Evolutionary conservation across 2,888 invertebrate genomes (phyloP), one percentile per base, ranked within the genome.

Genomic region (Campoplex nolae): DNA sequence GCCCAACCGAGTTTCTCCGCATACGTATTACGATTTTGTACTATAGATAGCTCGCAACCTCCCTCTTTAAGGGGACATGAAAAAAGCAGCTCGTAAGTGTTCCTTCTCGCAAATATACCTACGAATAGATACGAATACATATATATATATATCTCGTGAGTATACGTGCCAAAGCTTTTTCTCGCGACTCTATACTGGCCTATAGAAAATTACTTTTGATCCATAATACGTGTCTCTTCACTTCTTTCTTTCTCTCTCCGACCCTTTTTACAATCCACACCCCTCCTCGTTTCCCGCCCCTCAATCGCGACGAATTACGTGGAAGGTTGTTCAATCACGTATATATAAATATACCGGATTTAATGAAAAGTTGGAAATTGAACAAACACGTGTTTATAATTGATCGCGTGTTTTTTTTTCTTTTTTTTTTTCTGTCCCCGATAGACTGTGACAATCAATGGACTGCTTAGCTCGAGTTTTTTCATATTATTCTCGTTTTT

Each of bases 1-100:
- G 94, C 94, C 94, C 94, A 94, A 94, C 93, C 93, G 92, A 90
- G 92, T 92, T 91, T 90, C 92, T 92, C 94, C 94, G 93, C 92
- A 93, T 78, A 54, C 91, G 89, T 91, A 89, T 85, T 71, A 56
- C 75, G 16, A 48, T 76, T 23, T 45, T 42, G 35, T 76, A 56
- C 54, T 74, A 65, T 48, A 73, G 28, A 58, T 67, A 23, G 4
- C 7, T 32, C 35, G 16, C 70, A n/a, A 48, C 56, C 62, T 62
- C 45, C 18, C 83, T 62, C 71, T 51, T 28, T 13, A 18, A 0
- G 48, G n/a, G 67, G 54, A 42, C 58, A 32, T 28, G 28, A 32
- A 65, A 48, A 23, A 54, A 73, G 23, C 23, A 48, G 65, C 23
- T 51, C 35, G n/a, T 56, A 68, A 42, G 54, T 76, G 67, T 38